Base-by-base conservation (phyloP, 2,888 invertebrate species). In the Rhogogaster chlorosoma region DNA sequence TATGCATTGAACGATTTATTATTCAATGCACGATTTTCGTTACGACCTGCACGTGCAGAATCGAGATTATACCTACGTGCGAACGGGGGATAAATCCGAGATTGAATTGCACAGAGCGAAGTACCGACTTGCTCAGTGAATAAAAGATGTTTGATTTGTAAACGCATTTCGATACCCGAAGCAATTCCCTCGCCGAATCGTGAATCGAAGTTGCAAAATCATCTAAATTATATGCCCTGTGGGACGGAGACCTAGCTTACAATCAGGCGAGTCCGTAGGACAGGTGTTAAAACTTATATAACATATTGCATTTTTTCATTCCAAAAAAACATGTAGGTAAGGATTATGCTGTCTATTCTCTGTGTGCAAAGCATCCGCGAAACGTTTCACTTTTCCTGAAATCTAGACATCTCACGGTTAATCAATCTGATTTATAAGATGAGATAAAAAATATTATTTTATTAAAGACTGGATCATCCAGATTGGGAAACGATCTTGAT, bases 21-120 rank as follows among this genome's bases (percentile, higher is more conserved):
- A 61, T 36, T 73, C 71, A 29, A 22, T 73, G 7, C 42, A 73
- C 42, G 71, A 42, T 42, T 73, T 42, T 42, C 22, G 71, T 71
- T 42, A n/a, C n/a, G 15, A 71, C n/a, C 42, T 42, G 67, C 5
- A 42, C n/a, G 38, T 38, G 18, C n/a, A 9, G 7, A 32, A 9
- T 7, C 18, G 70, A 70, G 6, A 70, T 70, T 42, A 18, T 45
- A 71, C 42, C 18, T 38, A 29, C 12, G 10, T 73, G 38, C 26
- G 22, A 10, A 4, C 53, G n/a, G 29, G 12, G 22, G 26, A 45
- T 10, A 75, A 45, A 1, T 32, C 49, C 22, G 18, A 26, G n/a
- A n/a, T 77, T 53, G 22, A 45, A 45, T 26, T 15, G 15, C 49
- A 53, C 32, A 18, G 29, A n/a, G 29, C 29, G 77, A 73, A 10